Percentiles rank a stretch among this genome's conserved stretches.
Evolutionary conservation across 1,140 invertebrate genomes (phyloP).

Genomic region (Drosophila sechellia): DNA sequence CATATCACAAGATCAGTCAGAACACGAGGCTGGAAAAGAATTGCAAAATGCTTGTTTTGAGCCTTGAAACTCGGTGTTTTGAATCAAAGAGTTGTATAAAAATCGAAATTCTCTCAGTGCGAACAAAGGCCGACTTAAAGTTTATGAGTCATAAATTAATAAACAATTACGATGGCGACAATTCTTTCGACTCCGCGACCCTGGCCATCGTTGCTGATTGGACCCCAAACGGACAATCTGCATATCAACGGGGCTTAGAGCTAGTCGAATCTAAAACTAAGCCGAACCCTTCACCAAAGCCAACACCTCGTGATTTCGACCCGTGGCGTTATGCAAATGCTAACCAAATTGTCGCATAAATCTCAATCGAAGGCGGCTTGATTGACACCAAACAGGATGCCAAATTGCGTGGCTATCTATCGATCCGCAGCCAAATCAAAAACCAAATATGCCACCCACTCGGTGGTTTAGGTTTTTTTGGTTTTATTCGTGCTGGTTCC

Average conservation of each 20-base stretch:
- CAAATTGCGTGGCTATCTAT: slow-evolving; percentile 57
- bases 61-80: slow-evolving; percentile 26
- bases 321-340: slow-evolving; percentile 48
- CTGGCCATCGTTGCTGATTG: slow-evolving; percentile 38
- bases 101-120: slow-evolving; percentile 28
- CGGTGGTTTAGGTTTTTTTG: slow-evolving; percentile 3
- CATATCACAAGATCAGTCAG: slow-evolving; percentile 30
- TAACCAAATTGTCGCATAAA: slow-evolving; percentile 60
- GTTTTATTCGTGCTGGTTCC: slow-evolving; percentile 10
- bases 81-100: slow-evolving; percentile 12
- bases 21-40: slow-evolving; percentile 34
- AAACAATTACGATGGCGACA: slow-evolving; percentile 42
- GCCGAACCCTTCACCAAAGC: slow-evolving; percentile 44
- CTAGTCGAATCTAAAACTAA: slow-evolving; percentile 7
- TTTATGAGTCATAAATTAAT: slow-evolving; percentile 53
- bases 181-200: slow-evolving; percentile 51
- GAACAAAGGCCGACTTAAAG: slow-evolving; percentile 41
- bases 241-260: slow-evolving; percentile 41
- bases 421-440: slow-evolving; percentile 13
- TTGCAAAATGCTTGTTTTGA: slow-evolving; percentile 26
- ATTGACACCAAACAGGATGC: slow-evolving; percentile 74
- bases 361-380: slow-evolving; percentile 52
- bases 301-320: slow-evolving; percentile 42
- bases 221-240: slow-evolving; percentile 40
- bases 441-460: slow-evolving; percentile 47